Evolutionary conservation across 1,140 invertebrate genomes (phyloP), one percentile per base, ranked within the genome.

Genomic region (Nebria ingens): DNA sequence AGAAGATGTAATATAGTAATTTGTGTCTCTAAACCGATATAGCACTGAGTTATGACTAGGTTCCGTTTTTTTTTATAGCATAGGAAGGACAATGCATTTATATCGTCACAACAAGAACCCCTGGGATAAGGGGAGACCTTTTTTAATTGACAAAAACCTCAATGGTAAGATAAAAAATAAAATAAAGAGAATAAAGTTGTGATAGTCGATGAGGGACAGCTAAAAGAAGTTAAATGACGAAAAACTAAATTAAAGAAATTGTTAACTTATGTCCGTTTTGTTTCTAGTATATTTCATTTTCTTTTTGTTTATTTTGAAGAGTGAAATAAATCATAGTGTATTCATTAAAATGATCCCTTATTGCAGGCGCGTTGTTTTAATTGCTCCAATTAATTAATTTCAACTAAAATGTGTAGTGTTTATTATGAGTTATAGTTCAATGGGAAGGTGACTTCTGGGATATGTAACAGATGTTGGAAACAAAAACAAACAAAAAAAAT

Each of bases 71-170:
- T 13, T 29, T 29, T 29, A 29, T 29, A 4, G 25, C 4, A 29
- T 57, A 58, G 19, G 23, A 17, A 34, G 21, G 17, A 61, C 58
- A 61, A 61, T 58, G 59, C 59, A 61, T 58, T 61, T 61, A 58
- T 61, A 58, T 58, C 29, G 54, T 56, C 42, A 21, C 34, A 54
- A 53, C 9, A 9, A 45, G 17, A 17, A 17, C 54, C 25, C 34
- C 19, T 2, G 17, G 34, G 53, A 25, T 52, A 50, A 51, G 52
- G 53, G 22, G 45, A 49, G 40, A 45, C 55, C 55, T 53, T 56
- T 61, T 62, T 60, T 62, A 62, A 62, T 62, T 62, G 59, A 59
- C 29, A 56, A 60, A 60, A 62, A 62, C 61, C 61, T 62, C 61
- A 56, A 62, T 62, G 59, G 61, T 62, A 42, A 58, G 40, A 62